Percentiles rank a stretch among this genome's conserved stretches.
Conservation (phyloP, 2,888 invertebrate species). For the Stenodema calcarata region DNA sequence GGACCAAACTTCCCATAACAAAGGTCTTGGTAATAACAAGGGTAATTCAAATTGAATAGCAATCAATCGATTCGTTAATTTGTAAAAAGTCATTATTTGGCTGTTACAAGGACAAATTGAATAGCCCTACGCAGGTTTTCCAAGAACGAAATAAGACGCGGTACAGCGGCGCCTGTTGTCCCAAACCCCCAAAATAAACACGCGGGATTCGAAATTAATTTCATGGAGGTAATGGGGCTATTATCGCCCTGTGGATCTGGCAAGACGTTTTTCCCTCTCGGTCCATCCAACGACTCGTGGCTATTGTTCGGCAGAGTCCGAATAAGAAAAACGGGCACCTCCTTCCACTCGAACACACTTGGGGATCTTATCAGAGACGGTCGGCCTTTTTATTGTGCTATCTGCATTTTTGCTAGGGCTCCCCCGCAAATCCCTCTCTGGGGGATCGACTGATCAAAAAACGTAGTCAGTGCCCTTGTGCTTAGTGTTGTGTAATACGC, state of each 20-base stretch:
- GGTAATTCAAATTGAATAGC: too few species aligned
- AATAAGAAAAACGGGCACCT: background rate
- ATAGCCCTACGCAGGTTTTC: background rate
- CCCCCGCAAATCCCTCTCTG: background rate
- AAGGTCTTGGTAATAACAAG: too few species aligned
- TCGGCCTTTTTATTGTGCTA: background rate
- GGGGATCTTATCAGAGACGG: background rate
- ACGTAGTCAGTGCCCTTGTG: background rate
- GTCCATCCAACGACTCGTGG: background rate
- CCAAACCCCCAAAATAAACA: background rate
- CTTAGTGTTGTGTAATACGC: background rate
- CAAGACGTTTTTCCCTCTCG: background rate
- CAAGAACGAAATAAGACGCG: background rate
- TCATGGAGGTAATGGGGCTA: conserved; percentile 18
- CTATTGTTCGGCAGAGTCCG: background rate
- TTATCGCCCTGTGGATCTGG: background rate
- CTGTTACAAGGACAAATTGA: too few species aligned
- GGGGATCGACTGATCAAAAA: background rate
- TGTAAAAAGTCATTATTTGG: too few species aligned
- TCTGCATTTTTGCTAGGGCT: background rate
- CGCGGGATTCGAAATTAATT: background rate
- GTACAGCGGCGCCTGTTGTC: background rate
- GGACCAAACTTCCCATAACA: too few species aligned
- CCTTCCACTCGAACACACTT: background rate
- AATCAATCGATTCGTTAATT: too few species aligned